Conservation (phyloP, 2,888 invertebrate species). For the Encarsia formosa region DNA sequence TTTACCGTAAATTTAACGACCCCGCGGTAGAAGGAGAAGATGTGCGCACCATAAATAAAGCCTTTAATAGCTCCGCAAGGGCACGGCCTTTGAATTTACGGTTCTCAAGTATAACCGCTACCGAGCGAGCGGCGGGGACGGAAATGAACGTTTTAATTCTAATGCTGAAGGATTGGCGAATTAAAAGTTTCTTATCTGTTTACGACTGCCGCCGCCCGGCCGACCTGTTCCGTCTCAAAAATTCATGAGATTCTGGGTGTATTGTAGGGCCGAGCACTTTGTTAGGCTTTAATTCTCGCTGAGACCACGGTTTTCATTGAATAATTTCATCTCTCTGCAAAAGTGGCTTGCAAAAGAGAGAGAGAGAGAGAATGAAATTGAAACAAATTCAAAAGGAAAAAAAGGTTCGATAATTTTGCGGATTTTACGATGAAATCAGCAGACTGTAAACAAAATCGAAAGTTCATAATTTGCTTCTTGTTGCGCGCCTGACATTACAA, state of each 20-base stretch:
- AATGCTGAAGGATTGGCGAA: conserved; percentile 22
- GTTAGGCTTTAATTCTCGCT: too few relatives aligned
- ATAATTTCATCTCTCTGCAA: too few relatives aligned
- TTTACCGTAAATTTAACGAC: conserved; percentile 24
- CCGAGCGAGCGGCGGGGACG: conserved; percentile 1
- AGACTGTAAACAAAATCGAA: conserved; percentile 21
- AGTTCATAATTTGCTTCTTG: conserved; percentile 22
- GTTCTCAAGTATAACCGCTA: conserved; percentile 7
- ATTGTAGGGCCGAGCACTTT: too few relatives aligned
- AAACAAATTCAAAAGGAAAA: conserved; percentile 3
- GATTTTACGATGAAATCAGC: conserved; percentile 9
- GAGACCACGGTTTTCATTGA: too few relatives aligned
- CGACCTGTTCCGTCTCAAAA: too few relatives aligned
- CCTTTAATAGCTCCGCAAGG: conserved; percentile 24
- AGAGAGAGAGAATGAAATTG: neutral
- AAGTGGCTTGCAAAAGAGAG: too few relatives aligned
- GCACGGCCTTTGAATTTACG: conserved; percentile 25
- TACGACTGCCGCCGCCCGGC: too few relatives aligned
- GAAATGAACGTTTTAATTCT: conserved; percentile 18
- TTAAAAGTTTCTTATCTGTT: conserved; percentile 17
- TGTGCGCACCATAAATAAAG: conserved; percentile 24
- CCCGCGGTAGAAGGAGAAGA: conserved; percentile 10
- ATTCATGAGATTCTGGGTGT: too few relatives aligned
- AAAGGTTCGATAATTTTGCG: conserved; percentile 3
- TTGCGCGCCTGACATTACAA: conserved; percentile 15